Evolutionary conservation across 2,113 vertebrate species (phyloP).

Genomic region (Chaenogobius annularis): DNA sequence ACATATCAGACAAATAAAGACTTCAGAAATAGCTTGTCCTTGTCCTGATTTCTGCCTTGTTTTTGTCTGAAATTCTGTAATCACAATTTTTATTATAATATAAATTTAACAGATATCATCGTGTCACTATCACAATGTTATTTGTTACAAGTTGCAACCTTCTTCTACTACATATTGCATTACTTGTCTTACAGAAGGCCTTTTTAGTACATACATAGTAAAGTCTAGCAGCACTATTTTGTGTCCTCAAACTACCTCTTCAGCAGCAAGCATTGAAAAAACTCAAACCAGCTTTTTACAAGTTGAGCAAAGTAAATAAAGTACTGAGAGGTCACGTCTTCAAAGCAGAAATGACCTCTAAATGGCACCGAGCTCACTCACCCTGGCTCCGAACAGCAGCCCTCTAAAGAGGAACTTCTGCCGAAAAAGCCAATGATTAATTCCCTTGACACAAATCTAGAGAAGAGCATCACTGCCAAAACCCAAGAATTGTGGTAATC

Average conservation of each 20-base stretch:
- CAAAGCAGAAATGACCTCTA: slow-evolving; percentile 21
- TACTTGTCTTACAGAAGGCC: not conserved
- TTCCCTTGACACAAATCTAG: slow-evolving; percentile 51
- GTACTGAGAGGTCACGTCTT: slow-evolving; percentile 24
- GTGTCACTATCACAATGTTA: not conserved
- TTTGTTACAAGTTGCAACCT: not conserved
- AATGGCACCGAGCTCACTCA: slow-evolving; percentile 3
- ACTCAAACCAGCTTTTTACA: not conserved
- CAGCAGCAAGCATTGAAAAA: not conserved
- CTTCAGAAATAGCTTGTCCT: too few species aligned
- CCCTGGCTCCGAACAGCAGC: slow-evolving; percentile 28
- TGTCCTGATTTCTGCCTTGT: not conserved
- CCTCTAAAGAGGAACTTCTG: slow-evolving; percentile 38
- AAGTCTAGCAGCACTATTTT: not conserved
- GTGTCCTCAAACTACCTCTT: not conserved
- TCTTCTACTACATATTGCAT: not conserved
- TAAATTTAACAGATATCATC: too few species aligned
- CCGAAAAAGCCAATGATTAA: slow-evolving; percentile 50
- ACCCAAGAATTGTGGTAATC: slow-evolving; percentile 59
- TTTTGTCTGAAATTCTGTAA: not conserved
- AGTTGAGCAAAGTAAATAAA: slow-evolving; percentile 9
- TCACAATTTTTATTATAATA: not conserved
- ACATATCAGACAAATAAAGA: not conserved
- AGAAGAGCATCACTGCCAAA: slow-evolving; percentile 50
- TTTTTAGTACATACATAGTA: not conserved